Evolutionary conservation across 2,888 invertebrate species (phyloP).

Genomic region (Diarsia dahlii): DNA sequence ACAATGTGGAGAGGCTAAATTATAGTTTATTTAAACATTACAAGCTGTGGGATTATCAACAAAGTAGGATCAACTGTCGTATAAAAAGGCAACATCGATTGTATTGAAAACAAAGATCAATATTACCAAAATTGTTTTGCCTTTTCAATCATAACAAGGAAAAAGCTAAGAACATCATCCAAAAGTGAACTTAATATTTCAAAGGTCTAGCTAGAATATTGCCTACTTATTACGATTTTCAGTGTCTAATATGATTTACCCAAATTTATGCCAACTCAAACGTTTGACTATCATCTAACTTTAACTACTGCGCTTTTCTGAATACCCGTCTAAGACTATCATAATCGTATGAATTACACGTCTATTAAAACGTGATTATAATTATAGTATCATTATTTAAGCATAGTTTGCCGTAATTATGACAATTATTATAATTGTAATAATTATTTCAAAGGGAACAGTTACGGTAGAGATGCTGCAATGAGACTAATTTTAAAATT

Average conservation of each 20-base stretch:
- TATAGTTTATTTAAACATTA: not conserved
- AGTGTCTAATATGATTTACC: not conserved
- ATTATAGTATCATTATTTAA: slow-evolving; percentile 65
- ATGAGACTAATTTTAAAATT: slow-evolving; percentile 36
- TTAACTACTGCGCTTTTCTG: slow-evolving; percentile 14
- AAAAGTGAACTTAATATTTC: not conserved
- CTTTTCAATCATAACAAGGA: not conserved
- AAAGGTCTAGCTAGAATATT: not conserved
- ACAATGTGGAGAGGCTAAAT: not conserved
- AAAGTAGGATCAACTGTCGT: not conserved
- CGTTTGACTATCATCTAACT: not conserved
- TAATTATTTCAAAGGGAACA: slow-evolving; percentile 53
- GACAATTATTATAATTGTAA: slow-evolving; percentile 59
- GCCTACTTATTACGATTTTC: not conserved
- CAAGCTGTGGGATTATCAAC: slow-evolving; percentile 8
- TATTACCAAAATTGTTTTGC: not conserved
- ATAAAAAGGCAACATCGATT: slow-evolving; percentile 6
- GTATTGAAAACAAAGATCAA: slow-evolving; percentile 11
- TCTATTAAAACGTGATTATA: slow-evolving; percentile 58
- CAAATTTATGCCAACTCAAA: not conserved
- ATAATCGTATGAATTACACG: slow-evolving; percentile 8
- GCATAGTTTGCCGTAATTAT: slow-evolving; percentile 48
- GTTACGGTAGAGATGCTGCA: slow-evolving; percentile 14
- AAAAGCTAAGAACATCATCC: not conserved
- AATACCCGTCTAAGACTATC: not conserved